Conservation (phyloP, 2,888 invertebrate species). For the Acholoe squamosa region DNA sequence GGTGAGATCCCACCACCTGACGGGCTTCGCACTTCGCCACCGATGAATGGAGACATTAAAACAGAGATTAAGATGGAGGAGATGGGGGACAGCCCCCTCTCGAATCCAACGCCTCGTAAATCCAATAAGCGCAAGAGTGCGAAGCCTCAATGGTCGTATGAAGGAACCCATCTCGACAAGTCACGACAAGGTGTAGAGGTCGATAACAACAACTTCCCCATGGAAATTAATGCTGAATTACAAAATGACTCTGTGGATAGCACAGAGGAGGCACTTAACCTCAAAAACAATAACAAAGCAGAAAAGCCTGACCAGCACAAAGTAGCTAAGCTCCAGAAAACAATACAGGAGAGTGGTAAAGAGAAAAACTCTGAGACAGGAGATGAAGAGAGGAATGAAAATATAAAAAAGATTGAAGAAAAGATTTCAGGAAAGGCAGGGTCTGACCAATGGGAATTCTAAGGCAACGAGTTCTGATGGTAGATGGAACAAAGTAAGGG, state of each 20-base stretch:
- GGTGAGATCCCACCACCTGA: neutral
- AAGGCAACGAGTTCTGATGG: slow-evolving; percentile 52
- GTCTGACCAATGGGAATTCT: slow-evolving; percentile 50
- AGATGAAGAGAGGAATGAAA: slow-evolving; percentile 32
- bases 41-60: slow-evolving; percentile 18
- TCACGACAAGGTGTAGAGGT: neutral
- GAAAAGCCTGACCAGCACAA: slow-evolving; percentile 45
- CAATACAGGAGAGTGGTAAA: neutral
- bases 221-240: slow-evolving; percentile 42
- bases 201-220: slow-evolving; percentile 57
- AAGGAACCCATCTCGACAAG: slow-evolving; percentile 86
- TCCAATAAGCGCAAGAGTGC: slow-evolving; percentile 91
- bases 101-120: neutral
- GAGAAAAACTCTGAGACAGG: neutral
- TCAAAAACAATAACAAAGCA: slow-evolving; percentile 56
- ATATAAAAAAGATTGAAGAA: slow-evolving; percentile 51
- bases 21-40: neutral
- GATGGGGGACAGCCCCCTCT: neutral
- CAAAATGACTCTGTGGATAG: slow-evolving; percentile 29
- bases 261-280: slow-evolving; percentile 53
- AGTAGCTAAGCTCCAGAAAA: slow-evolving; percentile 1
- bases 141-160: slow-evolving; percentile 98
- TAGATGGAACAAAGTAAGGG: slow-evolving; percentile 30
- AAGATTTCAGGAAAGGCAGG: slow-evolving; percentile 35
- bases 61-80: slow-evolving; percentile 52